Evolutionary conservation across 2,888 invertebrate species (phyloP).

Genomic region (Coleophora flavipennella): DNA sequence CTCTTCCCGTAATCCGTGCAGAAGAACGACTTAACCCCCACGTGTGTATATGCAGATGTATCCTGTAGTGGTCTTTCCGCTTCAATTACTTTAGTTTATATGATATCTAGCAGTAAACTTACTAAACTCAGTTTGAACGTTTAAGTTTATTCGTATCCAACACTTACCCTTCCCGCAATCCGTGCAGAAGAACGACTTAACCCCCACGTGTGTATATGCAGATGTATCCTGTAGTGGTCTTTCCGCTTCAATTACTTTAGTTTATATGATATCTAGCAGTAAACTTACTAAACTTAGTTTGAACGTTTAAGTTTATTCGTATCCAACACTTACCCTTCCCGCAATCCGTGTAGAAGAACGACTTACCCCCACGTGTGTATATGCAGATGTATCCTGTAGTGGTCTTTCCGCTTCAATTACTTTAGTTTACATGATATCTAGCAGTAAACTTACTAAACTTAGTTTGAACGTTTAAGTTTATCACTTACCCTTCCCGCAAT

Average conservation of each 20-base stretch:
- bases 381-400: conserved; percentile 60
- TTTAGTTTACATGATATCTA: no score
- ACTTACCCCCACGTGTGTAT: conserved; percentile 60
- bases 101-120: no score
- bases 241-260: conserved; percentile 62
- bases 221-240: conserved; percentile 63
- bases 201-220: conserved; percentile 60
- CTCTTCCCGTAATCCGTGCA: conserved; percentile 60
- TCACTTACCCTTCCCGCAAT: conserved; percentile 53
- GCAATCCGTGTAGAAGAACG: conserved; percentile 57
- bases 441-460: no score
- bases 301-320: no score
- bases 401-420: conserved; percentile 61
- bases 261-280: no score
- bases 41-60: conserved; percentile 60
- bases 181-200: conserved; percentile 57
- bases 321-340: conserved; percentile 59
- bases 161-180: conserved; percentile 54
- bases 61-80: conserved; percentile 63
- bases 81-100: conserved; percentile 64
- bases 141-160: no score
- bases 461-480: no score
- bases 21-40: conserved; percentile 60
- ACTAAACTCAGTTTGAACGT: no score
- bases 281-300: no score